phyloP scores from a whole-genome alignment of 1,140 invertebrate species.

The Thaumetopoea pityocampa region DNA sequence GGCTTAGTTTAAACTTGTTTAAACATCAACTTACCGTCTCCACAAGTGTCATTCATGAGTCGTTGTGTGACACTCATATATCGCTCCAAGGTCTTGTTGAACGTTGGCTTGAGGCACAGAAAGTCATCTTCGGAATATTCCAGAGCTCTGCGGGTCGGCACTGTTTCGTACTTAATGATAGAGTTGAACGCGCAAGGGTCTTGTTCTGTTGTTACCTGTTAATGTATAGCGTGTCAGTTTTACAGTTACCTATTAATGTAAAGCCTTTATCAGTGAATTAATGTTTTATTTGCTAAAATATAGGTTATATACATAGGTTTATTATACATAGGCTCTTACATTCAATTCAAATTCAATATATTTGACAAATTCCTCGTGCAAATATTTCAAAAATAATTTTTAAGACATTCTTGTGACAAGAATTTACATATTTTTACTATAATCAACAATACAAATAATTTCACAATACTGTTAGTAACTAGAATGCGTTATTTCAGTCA shows the following conservation, averaged over 20 bases:
- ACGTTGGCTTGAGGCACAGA: constrained; percentile 45
- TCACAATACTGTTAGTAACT: no score
- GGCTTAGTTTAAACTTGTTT: no score
- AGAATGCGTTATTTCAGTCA: no score
- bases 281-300: not conserved
- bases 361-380: no score
- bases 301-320: not conserved
- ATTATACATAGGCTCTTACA: no score
- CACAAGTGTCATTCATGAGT: constrained; percentile 47
- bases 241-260: not conserved
- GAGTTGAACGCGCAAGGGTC: constrained; percentile 64
- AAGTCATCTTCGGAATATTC: constrained; percentile 54
- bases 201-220: constrained; percentile 31
- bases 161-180: constrained; percentile 54
- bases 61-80: constrained; percentile 51
- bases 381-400: no score
- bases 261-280: not conserved
- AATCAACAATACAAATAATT: no score
- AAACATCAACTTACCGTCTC: constrained; percentile 36
- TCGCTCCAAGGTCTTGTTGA: constrained; percentile 52
- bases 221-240: constrained; percentile 4
- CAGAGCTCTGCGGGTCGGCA: constrained; percentile 31
- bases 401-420: no score
- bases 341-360: no score
- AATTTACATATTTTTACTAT: no score